A percentile compares a stretch with the other conserved stretches of the same genome.
These are phyloP conservation scores for Pissodes strobi DNA, from an alignment of 1,140 invertebrate genomes.

Conservation along the genomic window DNA sequence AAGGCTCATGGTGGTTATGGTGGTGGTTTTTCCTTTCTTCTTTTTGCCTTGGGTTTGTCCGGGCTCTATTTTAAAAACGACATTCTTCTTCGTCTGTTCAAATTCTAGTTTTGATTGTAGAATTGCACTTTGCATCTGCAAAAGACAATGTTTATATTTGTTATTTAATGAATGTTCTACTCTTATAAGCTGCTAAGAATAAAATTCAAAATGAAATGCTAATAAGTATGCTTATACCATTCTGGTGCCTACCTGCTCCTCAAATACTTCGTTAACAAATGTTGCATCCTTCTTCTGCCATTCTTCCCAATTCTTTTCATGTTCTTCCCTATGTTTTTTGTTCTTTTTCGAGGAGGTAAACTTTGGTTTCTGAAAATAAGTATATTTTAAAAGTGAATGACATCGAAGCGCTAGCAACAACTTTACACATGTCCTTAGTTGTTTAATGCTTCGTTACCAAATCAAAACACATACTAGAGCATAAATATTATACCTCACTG, in stretches of 20 bases:
- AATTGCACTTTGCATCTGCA: constrained; percentile 63
- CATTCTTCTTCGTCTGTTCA: constrained; percentile 63
- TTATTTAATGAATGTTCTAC: too few species aligned
- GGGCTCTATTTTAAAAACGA: constrained; percentile 55
- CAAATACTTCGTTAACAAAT: constrained; percentile 67
- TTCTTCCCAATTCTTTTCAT: constrained; percentile 62
- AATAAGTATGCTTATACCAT: background rate
- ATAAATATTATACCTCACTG: too few species aligned
- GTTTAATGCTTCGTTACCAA: too few species aligned
- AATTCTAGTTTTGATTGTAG: constrained; percentile 70
- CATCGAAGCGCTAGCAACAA: too few species aligned
- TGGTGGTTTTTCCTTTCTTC: constrained; percentile 61
- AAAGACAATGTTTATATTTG: background rate
- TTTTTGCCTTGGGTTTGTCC: constrained; percentile 54
- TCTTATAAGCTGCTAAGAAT: too few species aligned
- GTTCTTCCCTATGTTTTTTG: constrained; percentile 54
- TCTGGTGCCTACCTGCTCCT: constrained; percentile 58
- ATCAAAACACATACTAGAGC: too few species aligned
- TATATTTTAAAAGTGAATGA: too few species aligned
- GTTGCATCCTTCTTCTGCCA: constrained; percentile 66
- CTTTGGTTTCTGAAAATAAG: constrained; percentile 9
- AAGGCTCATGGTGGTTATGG: constrained; percentile 69
- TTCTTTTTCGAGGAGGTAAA: constrained; percentile 50
- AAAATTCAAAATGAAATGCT: background rate
- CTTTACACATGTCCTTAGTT: too few species aligned